These are phyloP conservation scores for Drosophila rubida DNA, from an alignment of 2,888 invertebrate species.

Conservation along the genomic window DNA sequence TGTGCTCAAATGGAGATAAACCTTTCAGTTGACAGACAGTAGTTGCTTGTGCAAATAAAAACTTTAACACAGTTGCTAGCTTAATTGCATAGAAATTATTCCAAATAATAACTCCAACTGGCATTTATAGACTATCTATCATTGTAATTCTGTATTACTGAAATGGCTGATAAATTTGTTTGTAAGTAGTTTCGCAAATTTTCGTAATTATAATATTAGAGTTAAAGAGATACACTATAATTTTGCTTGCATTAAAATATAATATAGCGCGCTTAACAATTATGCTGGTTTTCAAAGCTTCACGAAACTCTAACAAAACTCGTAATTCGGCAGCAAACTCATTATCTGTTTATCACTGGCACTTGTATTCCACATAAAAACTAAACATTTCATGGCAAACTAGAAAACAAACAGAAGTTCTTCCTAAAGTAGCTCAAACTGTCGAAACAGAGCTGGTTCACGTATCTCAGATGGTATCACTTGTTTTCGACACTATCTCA, in stretches of 20 bases:
- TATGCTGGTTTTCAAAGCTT: too few relatives aligned
- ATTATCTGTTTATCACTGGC: background rate
- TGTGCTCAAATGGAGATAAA: background rate
- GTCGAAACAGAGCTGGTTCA: background rate
- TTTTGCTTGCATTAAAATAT: too few relatives aligned
- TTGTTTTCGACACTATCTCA: conserved; percentile 8
- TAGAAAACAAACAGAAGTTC: background rate
- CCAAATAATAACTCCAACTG: background rate
- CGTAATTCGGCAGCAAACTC: background rate
- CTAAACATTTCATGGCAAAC: background rate
- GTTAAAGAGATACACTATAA: too few relatives aligned
- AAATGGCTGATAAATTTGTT: too few relatives aligned
- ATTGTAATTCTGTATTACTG: background rate
- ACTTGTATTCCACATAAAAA: background rate
- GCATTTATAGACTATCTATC: background rate
- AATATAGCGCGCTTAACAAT: too few relatives aligned
- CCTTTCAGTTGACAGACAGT: background rate
- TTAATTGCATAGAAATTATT: background rate
- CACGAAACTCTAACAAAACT: background rate
- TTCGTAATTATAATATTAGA: too few relatives aligned
- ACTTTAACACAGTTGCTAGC: background rate
- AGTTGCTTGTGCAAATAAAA: background rate
- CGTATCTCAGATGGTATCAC: conserved; percentile 8
- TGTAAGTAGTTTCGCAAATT: too few relatives aligned
- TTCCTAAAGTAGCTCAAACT: background rate